Base-by-base conservation (phyloP, 2,113 vertebrate genomes). In the Mesoclemmys tuberculata region DNA sequence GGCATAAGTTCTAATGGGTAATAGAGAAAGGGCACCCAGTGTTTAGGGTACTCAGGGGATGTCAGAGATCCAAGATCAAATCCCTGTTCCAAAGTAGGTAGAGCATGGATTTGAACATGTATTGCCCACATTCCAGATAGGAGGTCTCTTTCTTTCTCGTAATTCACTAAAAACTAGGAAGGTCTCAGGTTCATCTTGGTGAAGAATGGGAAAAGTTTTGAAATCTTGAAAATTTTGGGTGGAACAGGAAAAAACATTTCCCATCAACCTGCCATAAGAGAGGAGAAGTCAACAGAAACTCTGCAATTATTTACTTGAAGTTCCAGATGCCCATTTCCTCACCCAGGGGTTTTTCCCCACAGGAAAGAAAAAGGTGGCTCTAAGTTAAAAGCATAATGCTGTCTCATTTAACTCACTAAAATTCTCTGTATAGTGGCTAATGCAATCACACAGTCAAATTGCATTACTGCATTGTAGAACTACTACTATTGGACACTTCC, bases 401-500 rank as follows among this genome's bases (percentile, higher is more conserved):
- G 27, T 88, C 52, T 87, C n/a, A 68, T 35, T 68, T 4, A 68
- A 38, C 35, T 68, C 35, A 38, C 35, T 68, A 38, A 22, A 5
- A 16, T 87, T 87, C 24, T 79, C 56, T 86, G 8, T 84, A 38
- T 5, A 44, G 13, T 19, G 55, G 9, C 13, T 46, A 87, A 51
- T n/a, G 0, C 5, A 0, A 1, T 82, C 85, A 79, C 41, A 75
- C 22, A 75, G 74, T 75, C 41, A 46, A 46, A 24, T 24, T 78
- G 35, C 41, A 89, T 78, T 48, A 41, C 81, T 0, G 21, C 0
- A 38, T 51, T 18, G 2, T 49, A 83, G 54, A 75, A 91, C 52
- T n/a, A 8, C 49, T 4, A 41, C 8, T 46, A 18, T 22, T 0
- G 0, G 1, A 79, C 11, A 58, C 0, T 18, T 0, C 0, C 38